Conservation (phyloP, 1,140 invertebrate genomes). For the Drosophila biarmipes region DNA sequence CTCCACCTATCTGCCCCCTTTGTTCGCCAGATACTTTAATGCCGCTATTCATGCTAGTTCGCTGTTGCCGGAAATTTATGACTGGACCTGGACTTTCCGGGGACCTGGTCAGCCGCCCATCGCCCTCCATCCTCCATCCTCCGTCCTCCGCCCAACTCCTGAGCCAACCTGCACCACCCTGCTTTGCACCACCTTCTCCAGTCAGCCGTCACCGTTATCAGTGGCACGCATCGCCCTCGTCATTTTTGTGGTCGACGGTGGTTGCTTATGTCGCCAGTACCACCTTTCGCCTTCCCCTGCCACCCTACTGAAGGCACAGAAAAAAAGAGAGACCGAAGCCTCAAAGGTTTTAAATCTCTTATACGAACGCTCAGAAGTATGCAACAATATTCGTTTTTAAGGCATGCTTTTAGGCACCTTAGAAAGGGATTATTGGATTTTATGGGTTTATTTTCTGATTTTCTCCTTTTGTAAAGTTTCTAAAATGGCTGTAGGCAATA, state of each 20-base stretch:
- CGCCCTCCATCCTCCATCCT: not conserved
- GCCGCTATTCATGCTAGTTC: constrained; percentile 62
- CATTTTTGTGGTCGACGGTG: constrained; percentile 44
- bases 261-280: constrained; percentile 45
- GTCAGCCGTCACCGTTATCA: constrained; percentile 56
- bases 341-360: too few relatives aligned
- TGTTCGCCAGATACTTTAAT: constrained; percentile 70
- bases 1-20: not conserved
- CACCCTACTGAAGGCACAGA: too few relatives aligned
- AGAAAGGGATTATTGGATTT: not conserved
- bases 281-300: not conserved
- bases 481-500: too few relatives aligned
- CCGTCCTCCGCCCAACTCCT: too few relatives aligned
- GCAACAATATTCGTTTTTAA: too few relatives aligned
- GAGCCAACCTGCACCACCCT: not conserved
- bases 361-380: too few relatives aligned
- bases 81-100: constrained; percentile 48
- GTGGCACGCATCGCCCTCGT: constrained; percentile 58
- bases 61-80: constrained; percentile 65
- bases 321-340: not conserved
- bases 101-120: constrained; percentile 3
- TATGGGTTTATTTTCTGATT: too few relatives aligned
- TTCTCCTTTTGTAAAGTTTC: too few relatives aligned
- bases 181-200: constrained; percentile 3
- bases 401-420: not conserved